phyloP scores from a whole-genome alignment of 1,140 invertebrate species.

The Drosophila simulans region DNA sequence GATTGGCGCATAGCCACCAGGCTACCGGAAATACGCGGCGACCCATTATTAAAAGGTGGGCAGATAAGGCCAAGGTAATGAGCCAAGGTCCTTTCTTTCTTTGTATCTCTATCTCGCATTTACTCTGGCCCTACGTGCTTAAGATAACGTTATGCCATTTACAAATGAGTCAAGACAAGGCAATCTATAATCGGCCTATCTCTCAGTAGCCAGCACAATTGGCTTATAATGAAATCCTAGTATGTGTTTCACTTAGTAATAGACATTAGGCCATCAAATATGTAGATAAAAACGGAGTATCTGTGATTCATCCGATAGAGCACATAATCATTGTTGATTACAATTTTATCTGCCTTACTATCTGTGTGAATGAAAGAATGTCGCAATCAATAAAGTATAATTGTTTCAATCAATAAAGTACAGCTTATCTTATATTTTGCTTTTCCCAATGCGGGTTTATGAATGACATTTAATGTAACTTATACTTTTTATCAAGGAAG shows the following conservation, averaged over 20 bases:
- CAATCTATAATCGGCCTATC: slow-evolving; percentile 51
- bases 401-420: slow-evolving; percentile 4
- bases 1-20: background rate
- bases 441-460: background rate
- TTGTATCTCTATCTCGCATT: slow-evolving; percentile 13
- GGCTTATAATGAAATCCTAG: slow-evolving; percentile 17
- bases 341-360: slow-evolving; percentile 5
- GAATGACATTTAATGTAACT: slow-evolving; percentile 2
- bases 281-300: slow-evolving; percentile 2
- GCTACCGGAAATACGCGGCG: slow-evolving; percentile 62
- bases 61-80: slow-evolving; percentile 53
- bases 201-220: slow-evolving; percentile 11
- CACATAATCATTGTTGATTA: slow-evolving; percentile 2
- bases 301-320: slow-evolving; percentile 21
- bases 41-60: slow-evolving; percentile 29
- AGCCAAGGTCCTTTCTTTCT: slow-evolving; percentile 36
- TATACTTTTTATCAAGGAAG: background rate
- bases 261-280: slow-evolving; percentile 17
- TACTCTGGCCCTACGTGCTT: slow-evolving; percentile 36
- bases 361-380: slow-evolving; percentile 9
- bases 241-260: slow-evolving; percentile 6
- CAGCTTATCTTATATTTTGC: background rate
- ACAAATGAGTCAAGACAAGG: slow-evolving; percentile 42
- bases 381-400: slow-evolving; percentile 2
- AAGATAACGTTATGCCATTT: slow-evolving; percentile 45